phyloP scores from a whole-genome alignment of 1,140 invertebrate genomes.

The Platorchestia sp. region DNA sequence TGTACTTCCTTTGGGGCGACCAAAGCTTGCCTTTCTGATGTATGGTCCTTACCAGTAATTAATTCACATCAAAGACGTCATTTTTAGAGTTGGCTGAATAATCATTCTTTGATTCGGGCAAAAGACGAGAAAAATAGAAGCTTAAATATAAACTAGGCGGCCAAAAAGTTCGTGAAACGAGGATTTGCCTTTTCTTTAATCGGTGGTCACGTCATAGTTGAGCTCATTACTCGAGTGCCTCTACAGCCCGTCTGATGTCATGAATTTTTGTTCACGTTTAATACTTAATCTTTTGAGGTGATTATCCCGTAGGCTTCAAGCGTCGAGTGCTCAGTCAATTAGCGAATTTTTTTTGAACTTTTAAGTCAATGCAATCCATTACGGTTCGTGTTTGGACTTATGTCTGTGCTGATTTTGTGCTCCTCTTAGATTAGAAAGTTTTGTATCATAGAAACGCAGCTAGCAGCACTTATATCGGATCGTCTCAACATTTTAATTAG shows the following conservation, averaged over 20 bases:
- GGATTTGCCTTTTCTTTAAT: constrained; percentile 13
- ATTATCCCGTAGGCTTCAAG: neutral
- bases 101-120: constrained; percentile 3
- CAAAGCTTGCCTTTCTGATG: constrained; percentile 7
- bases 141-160: neutral
- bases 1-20: neutral
- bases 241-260: neutral
- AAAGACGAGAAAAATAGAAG: neutral
- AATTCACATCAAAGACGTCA: constrained; percentile 39
- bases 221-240: neutral
- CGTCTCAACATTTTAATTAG: neutral
- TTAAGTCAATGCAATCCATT: neutral
- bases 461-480: neutral
- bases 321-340: neutral
- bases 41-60: constrained; percentile 25
- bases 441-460: neutral
- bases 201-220: neutral
- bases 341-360: neutral
- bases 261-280: neutral
- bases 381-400: neutral
- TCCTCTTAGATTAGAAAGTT: neutral
- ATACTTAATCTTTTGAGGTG: neutral
- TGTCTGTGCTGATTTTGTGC: neutral
- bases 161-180: constrained; percentile 9
- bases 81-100: constrained; percentile 8